Evolutionary conservation across 1,140 invertebrate genomes (phyloP), one percentile per base, ranked within the genome.

Genomic region (Tetramorium alpestre): DNA sequence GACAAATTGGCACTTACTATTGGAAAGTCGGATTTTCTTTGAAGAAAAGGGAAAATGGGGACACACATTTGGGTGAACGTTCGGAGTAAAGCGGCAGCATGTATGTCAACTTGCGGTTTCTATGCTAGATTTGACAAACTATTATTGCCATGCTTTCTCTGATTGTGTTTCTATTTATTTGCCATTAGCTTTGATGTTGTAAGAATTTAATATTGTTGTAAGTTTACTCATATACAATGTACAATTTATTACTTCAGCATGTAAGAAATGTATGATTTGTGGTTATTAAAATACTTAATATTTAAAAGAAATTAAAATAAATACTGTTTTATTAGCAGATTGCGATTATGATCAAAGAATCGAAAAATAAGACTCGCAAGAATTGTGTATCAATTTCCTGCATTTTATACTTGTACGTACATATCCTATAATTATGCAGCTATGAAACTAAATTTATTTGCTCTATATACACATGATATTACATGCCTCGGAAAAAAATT

Each of bases 1-100:
- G 88, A 89, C 89, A 90, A 90, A 90, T 90, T 89, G 85, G 44
- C 64, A 51, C 49, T 89, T 76, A 82, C 72, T 58, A 70, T 41
- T 25, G 18, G 60, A 88, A 64, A 76, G 38, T 70, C 58, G 75
- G 78, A 62, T 65, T 51, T 85, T 54, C 47, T 78, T 56, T 78
- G 72, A 78, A 56, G 38, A 77, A 51, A 44, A 47, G 28, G 18
- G 22, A 70, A 70, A 81, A 67, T 51, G n/a, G 18, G 41, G 28
- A 54, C 47, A 51, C 77, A 28, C 28, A 33, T 18, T 51, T 58
- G 28, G 11, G 1, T 49, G 18, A 51, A 51, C n/a, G n/a, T 65
- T 28, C 6, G 18, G 18, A 70, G 6, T 56, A 81, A 33, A 33
- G 25, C 49, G 4, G 1, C 38, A 13, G 41, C 3, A 38, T n/a